Conservation (phyloP, 2,888 invertebrate genomes). For the Amiota mariae region DNA sequence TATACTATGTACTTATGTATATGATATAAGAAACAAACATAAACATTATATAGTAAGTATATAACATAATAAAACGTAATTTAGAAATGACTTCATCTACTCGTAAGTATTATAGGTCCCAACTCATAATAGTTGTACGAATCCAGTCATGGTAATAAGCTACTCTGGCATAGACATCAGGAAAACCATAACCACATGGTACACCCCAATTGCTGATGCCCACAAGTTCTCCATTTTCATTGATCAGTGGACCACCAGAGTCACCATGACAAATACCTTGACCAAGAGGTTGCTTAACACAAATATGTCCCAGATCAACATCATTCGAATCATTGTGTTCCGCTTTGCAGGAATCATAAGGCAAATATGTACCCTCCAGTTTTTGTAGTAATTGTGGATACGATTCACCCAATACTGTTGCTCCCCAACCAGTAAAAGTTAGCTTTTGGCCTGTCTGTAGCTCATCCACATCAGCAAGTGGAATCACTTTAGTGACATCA, state of each 20-base stretch:
- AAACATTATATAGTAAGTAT: background rate
- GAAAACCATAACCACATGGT: slow-evolving; percentile 63
- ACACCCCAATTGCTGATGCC: slow-evolving; percentile 67
- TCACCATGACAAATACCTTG: slow-evolving; percentile 73
- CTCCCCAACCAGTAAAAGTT: slow-evolving; percentile 79
- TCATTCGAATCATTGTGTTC: slow-evolving; percentile 73
- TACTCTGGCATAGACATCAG: slow-evolving; percentile 63
- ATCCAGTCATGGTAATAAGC: slow-evolving; percentile 66
- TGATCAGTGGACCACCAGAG: slow-evolving; percentile 62
- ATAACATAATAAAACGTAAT: too few relatives aligned
- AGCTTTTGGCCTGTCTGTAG: slow-evolving; percentile 74
- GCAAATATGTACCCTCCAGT: slow-evolving; percentile 75
- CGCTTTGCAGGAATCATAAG: slow-evolving; percentile 74
- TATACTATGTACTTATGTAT: too few relatives aligned
- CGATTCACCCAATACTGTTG: slow-evolving; percentile 71
- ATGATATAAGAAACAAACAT: too few relatives aligned
- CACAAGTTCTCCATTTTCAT: slow-evolving; percentile 52
- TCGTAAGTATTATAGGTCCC: too few relatives aligned
- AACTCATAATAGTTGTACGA: slow-evolving; percentile 52
- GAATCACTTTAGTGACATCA: slow-evolving; percentile 75
- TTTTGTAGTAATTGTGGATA: slow-evolving; percentile 76
- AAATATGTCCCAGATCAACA: slow-evolving; percentile 76
- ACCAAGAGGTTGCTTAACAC: slow-evolving; percentile 75
- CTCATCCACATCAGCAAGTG: slow-evolving; percentile 72
- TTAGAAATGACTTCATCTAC: too few relatives aligned